These are phyloP conservation scores for Alfaro cultratus DNA, from an alignment of 2,797 vertebrate genomes.

Conservation along the genomic window DNA sequence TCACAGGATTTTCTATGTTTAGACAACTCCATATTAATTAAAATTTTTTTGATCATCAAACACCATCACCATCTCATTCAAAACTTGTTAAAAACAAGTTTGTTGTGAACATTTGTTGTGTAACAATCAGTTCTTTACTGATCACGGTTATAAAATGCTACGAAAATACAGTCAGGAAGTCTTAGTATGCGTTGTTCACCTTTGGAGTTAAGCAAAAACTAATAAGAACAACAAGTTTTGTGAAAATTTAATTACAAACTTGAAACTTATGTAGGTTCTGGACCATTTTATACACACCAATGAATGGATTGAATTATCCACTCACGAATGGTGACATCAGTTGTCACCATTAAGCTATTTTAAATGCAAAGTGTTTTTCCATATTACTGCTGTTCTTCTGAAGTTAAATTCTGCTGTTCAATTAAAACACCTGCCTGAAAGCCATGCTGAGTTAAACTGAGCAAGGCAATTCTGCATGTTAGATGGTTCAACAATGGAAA, in stretches of 20 bases:
- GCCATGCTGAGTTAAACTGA: background rate
- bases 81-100: no score
- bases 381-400: background rate
- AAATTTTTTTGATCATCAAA: no score
- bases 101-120: no score
- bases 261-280: background rate
- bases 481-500: background rate
- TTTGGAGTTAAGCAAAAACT: background rate
- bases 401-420: background rate
- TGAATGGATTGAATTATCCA: background rate
- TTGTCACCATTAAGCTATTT: background rate
- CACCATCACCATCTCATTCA: no score
- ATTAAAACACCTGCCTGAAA: background rate
- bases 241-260: background rate
- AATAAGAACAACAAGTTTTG: background rate
- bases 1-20: background rate
- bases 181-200: no score
- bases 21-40: background rate
- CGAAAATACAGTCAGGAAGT: no score
- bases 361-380: background rate
- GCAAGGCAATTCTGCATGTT: background rate
- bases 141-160: no score
- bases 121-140: no score
- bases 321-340: background rate
- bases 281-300: background rate